phyloP scores from a whole-genome alignment of 1,140 invertebrate genomes.

The Onthophagus taurus region DNA sequence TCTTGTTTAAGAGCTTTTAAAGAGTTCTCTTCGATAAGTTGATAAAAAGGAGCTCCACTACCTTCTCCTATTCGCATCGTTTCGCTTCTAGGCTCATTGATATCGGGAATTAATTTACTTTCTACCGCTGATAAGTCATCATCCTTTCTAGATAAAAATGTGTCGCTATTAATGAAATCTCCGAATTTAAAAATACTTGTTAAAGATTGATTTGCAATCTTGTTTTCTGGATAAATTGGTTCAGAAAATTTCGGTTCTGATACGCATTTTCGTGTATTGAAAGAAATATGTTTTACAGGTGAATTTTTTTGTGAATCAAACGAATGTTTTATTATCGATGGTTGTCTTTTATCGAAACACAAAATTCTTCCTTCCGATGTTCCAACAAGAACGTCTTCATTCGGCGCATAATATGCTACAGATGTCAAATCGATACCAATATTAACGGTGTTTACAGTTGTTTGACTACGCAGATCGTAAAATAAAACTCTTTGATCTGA shows the following conservation, averaged over 20 bases:
- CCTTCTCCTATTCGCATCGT: neutral
- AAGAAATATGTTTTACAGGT: constrained; percentile 12
- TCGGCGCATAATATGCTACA: constrained; percentile 19
- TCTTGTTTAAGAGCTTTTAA: constrained; percentile 2
- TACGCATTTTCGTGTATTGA: constrained; percentile 4
- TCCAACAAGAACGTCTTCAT: constrained; percentile 23
- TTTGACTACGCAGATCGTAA: constrained; percentile 20
- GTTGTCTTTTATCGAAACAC: constrained; percentile 23
- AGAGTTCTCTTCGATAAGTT: constrained; percentile 1
- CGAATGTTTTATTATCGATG: neutral
- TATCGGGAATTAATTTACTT: neutral
- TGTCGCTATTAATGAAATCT: too few relatives aligned
- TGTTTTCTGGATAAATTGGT: neutral
- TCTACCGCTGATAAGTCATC: constrained; percentile 1
- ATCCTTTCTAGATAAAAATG: too few relatives aligned
- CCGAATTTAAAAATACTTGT: too few relatives aligned
- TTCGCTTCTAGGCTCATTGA: neutral
- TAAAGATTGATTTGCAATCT: constrained; percentile 1
- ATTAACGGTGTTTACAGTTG: constrained; percentile 13
- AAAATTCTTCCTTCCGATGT: constrained; percentile 22
- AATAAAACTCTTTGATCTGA: constrained; percentile 20
- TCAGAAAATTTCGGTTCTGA: constrained; percentile 11
- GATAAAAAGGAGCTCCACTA: constrained; percentile 1
- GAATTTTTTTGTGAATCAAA: constrained; percentile 13
- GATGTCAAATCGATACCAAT: constrained; percentile 20